Conservation (phyloP, 37 sponge, comb jelly and placozoan species). For the Ephydatia muelleri region DNA sequence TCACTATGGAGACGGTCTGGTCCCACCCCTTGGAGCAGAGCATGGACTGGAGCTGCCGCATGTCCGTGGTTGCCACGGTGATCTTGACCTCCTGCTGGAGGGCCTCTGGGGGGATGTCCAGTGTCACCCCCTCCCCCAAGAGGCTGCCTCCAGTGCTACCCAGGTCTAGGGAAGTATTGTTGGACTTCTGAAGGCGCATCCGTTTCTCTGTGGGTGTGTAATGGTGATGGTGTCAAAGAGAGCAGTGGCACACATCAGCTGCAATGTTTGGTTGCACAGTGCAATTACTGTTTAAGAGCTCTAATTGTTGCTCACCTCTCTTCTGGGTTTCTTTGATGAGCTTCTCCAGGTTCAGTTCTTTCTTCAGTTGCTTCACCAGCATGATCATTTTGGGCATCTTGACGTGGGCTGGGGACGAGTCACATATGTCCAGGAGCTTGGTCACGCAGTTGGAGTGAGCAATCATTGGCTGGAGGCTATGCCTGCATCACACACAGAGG, state of each 20-base stretch:
- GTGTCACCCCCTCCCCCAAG: not conserved
- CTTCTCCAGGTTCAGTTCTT: constrained; percentile 46
- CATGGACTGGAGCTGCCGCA: constrained; percentile 17
- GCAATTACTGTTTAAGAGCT: not conserved
- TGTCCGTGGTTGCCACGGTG: constrained; percentile 25
- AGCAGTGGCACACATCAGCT: not conserved
- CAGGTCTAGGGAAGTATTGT: not conserved
- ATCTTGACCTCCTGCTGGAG: constrained; percentile 6
- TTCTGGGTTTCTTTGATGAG: constrained; percentile 18
- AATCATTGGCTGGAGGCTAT: constrained; percentile 13
- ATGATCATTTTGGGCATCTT: constrained; percentile 51
- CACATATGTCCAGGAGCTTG: constrained; percentile 35
- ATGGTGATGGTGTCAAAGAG: not conserved
- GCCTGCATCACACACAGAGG: not conserved
- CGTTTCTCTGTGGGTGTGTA: not conserved
- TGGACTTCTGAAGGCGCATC: not conserved
- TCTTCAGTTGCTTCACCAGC: constrained; percentile 52
- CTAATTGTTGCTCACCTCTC: not conserved
- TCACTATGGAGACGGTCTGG: constrained; percentile 19
- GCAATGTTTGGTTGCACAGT: no score
- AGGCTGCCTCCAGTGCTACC: constrained; percentile 15
- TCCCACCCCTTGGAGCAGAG: constrained; percentile 38
- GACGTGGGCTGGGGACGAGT: constrained; percentile 12
- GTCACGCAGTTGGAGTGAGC: constrained; percentile 8
- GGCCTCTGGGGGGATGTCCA: constrained; percentile 39